Evolutionary conservation across 2,888 invertebrate species (phyloP), one percentile per base, ranked within the genome.

Genomic region (Callyntrura sp.): DNA sequence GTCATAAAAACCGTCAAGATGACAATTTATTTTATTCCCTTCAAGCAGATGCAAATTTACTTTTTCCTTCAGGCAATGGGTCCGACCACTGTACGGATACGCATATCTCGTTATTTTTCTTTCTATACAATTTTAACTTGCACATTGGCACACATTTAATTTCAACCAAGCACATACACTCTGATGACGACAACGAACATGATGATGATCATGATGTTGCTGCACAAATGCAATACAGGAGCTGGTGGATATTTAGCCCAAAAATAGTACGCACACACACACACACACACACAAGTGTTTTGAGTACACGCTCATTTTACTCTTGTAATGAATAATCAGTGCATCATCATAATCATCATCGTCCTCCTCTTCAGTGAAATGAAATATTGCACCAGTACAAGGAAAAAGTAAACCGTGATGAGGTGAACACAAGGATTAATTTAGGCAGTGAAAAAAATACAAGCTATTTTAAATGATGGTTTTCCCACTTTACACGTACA

Each of bases 251-350:
- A 35, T 35, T 35, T 23, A 23, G 23, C 2, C 25, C 9, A 23
- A 8, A 23, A 23, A 62, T 20, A 62, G 51, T 51, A 51, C 12
- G 51, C 11, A 45, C 45, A 11, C 11, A 11, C 1, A 9, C 28
- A 65, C 28, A 65, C 5, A 35, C 28, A 35, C 28, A 8, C 11
- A 12, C 5, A 2, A 23, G 9, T 23, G 25, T 62, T 25, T 65
- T 35, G 14, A 28, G 28, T 65, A 14, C 65, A 70, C 45, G 45
- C 70, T 70, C 45, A 68, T 43, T 70, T 70, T 70, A 1, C 70
- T 70, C 70, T 70, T 70, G 60, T 60, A 81, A 60, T 45, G 35
- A 83, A 68, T 79, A 86, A 86, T 78, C 86, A 86, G 78, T 85
- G 85, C 85, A 76, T 45, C 85, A 73, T 28, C 73, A n/a, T 51